Evolutionary conservation across 2,113 vertebrate genomes (phyloP).

Genomic region (Oriolus oriolus): DNA sequence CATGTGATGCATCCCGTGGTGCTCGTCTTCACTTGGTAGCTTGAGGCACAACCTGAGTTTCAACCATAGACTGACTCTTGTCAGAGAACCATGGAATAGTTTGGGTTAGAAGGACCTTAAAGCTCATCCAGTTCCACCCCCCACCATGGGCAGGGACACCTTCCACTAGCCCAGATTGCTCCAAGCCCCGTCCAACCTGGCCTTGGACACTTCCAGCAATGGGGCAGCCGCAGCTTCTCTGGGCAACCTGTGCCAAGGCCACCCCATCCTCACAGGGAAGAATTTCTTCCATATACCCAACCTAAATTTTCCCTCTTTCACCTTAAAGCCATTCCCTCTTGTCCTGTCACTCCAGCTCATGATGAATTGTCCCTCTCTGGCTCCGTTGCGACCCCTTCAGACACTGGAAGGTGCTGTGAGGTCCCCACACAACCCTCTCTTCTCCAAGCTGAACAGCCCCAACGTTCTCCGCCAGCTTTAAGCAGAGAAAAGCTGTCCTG

Average conservation of each 20-base stretch:
- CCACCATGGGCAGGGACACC: neutral
- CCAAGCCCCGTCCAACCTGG: accelerated
- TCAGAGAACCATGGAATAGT: neutral
- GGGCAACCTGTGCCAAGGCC: neutral
- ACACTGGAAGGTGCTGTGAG: neutral
- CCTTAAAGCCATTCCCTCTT: neutral
- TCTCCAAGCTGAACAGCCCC: neutral
- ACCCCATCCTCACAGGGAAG: neutral
- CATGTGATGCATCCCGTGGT: neutral
- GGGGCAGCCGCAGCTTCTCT: neutral
- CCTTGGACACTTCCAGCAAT: neutral
- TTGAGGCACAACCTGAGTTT: neutral
- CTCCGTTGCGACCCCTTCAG: neutral
- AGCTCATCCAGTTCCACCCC: neutral
- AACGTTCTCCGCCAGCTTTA: neutral
- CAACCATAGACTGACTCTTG: neutral
- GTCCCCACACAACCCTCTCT: neutral
- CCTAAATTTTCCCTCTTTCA: neutral
- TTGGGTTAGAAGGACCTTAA: neutral
- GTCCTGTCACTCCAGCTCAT: neutral
- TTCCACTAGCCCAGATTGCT: accelerated
- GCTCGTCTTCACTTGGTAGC: neutral
- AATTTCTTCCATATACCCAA: neutral
- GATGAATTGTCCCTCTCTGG: neutral
- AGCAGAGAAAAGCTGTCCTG: neutral